These are phyloP conservation scores for Lordiphosa andalusiaca DNA, from an alignment of 2,888 invertebrate genomes.

Conservation along the genomic window DNA sequence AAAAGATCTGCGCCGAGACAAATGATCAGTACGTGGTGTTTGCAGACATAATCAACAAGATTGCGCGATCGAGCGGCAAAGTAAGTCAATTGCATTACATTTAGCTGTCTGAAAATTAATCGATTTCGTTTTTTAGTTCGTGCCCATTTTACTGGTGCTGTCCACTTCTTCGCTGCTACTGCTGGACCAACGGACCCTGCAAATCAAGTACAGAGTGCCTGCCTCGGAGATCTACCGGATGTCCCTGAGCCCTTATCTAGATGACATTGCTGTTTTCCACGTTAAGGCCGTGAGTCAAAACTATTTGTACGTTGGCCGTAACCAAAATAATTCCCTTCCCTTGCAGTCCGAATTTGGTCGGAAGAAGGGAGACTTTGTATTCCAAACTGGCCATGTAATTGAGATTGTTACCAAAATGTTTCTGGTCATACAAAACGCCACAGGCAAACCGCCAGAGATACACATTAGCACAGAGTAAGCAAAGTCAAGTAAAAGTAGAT, in stretches of 20 bases:
- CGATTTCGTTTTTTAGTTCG: conserved; percentile 82
- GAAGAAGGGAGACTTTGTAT: conserved; percentile 93
- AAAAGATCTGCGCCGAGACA: conserved; percentile 87
- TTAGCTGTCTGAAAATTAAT: neutral
- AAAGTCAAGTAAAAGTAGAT: neutral
- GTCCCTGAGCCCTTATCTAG: conserved; percentile 91
- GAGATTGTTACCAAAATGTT: conserved; percentile 95
- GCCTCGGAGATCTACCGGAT: conserved; percentile 90
- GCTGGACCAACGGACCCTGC: conserved; percentile 90
- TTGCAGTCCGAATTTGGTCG: conserved; percentile 84
- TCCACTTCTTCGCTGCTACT: conserved; percentile 92
- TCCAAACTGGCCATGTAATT: conserved; percentile 93
- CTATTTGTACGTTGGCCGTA: neutral
- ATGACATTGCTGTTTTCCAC: conserved; percentile 93
- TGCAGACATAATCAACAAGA: conserved; percentile 92
- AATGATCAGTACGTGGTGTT: conserved; percentile 94
- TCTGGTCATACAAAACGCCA: conserved; percentile 92
- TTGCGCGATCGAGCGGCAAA: conserved; percentile 89
- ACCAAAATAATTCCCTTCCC: neutral
- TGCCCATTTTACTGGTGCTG: conserved; percentile 90
- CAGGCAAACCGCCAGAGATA: conserved; percentile 89
- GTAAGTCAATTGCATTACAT: conserved; percentile 77
- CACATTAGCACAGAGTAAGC: conserved; percentile 90
- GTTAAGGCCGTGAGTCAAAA: conserved; percentile 85
- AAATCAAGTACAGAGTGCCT: conserved; percentile 93